phyloP scores from a whole-genome alignment of 2,888 invertebrate species.

The Ichneumoninae sp. region DNA sequence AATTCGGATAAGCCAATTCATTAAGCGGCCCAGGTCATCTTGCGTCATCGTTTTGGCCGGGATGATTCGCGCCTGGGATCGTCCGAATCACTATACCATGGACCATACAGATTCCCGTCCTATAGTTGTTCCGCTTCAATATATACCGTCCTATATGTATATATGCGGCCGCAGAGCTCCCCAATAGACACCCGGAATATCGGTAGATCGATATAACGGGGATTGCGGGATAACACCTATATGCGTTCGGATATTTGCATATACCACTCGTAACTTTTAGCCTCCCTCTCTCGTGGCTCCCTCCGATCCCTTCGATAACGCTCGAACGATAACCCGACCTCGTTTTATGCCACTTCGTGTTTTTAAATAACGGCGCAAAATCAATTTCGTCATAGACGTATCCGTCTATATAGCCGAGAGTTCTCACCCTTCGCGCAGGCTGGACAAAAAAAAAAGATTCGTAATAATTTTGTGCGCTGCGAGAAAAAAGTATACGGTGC shows the following conservation, averaged over 20 bases:
- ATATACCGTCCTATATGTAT: conserved; percentile 1
- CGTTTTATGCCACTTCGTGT: conserved; percentile 50
- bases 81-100: conserved; percentile 9
- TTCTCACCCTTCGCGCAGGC: neutral
- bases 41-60: conserved; percentile 69
- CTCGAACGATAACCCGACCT: conserved; percentile 61
- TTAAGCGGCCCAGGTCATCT: conserved; percentile 68
- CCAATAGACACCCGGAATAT: conserved; percentile 56
- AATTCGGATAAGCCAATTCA: conserved; percentile 75
- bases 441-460: neutral
- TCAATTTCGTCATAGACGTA: conserved; percentile 48
- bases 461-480: neutral
- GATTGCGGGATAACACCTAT: conserved; percentile 51
- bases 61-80: conserved; percentile 36
- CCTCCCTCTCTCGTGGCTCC: conserved; percentile 47
- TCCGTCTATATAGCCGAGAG: neutral
- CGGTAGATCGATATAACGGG: conserved; percentile 59
- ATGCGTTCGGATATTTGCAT: conserved; percentile 58
- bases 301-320: conserved; percentile 67
- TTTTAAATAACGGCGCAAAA: conserved; percentile 66
- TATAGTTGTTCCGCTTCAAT: conserved; percentile 15
- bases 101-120: neutral
- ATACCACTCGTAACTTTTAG: conserved; percentile 61
- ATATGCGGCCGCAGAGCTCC: conserved; percentile 21
- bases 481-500: too few relatives aligned